Percentiles rank a stretch among this genome's conserved stretches.
These are phyloP conservation scores for Meteorus colon DNA, from an alignment of 2,888 invertebrate species.

Conservation along the genomic window DNA sequence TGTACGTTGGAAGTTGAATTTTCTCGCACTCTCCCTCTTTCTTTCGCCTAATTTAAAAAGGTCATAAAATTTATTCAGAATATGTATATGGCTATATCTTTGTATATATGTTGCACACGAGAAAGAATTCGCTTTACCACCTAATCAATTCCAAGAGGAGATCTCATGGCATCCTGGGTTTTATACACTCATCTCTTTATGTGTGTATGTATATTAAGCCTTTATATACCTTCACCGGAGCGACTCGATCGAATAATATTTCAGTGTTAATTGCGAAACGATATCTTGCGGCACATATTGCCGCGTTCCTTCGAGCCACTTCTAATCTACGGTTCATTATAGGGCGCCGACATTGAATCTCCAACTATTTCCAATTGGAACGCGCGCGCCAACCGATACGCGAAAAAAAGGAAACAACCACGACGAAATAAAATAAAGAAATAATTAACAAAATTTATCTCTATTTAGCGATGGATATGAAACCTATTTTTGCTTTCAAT, in stretches of 20 bases:
- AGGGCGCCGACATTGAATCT: constrained; percentile 57
- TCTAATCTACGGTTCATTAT: constrained; percentile 70
- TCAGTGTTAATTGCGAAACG: constrained; percentile 69
- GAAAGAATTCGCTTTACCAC: constrained; percentile 7
- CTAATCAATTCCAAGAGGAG: neutral
- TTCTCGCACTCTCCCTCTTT: neutral
- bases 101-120: constrained; percentile 1
- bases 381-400: constrained; percentile 14
- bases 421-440: neutral
- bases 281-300: constrained; percentile 62
- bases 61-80: neutral
- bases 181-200: neutral
- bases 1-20: neutral
- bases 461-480: too few relatives aligned
- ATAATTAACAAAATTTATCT: too few relatives aligned
- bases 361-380: constrained; percentile 54
- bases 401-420: neutral
- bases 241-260: constrained; percentile 66
- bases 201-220: too few relatives aligned
- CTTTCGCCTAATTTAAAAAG: neutral
- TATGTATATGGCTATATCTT: neutral
- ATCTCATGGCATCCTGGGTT: neutral
- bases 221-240: constrained; percentile 35
- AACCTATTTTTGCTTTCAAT: too few relatives aligned
- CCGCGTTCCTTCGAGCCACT: constrained; percentile 48